phyloP scores from a whole-genome alignment of 2,113 vertebrate genomes.

The Hepsetus odoe region DNA sequence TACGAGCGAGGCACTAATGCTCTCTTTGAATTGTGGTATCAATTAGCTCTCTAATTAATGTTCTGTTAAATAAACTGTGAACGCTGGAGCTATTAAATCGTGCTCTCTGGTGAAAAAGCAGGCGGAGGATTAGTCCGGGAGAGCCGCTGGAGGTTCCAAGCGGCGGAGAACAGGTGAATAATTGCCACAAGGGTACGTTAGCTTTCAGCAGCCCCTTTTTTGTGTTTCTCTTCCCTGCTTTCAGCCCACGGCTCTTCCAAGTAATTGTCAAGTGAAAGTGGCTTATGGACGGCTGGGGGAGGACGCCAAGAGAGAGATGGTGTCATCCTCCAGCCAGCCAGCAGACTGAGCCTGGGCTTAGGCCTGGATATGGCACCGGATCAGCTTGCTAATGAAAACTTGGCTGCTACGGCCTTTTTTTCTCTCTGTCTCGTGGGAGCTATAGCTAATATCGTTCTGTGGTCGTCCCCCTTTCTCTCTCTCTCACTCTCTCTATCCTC shows the following conservation, averaged over 20 bases:
- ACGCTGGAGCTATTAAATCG: not conserved
- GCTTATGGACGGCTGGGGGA: not conserved
- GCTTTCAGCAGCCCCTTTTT: not conserved
- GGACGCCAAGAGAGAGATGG: not conserved
- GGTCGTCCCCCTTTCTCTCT: constrained; percentile 41
- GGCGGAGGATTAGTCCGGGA: not conserved
- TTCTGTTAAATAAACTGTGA: not conserved
- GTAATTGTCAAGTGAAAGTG: not conserved
- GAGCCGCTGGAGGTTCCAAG: not conserved
- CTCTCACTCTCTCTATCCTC: not conserved
- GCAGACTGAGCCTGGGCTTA: constrained; percentile 47
- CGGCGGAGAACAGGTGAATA: not conserved
- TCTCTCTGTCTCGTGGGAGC: constrained; percentile 8
- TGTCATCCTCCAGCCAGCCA: not conserved
- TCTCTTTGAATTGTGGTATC: not conserved
- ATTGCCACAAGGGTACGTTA: not conserved
- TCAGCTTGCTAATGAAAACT: constrained; percentile 54
- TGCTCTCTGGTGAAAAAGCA: not conserved
- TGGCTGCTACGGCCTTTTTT: constrained; percentile 27
- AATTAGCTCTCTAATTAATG: not conserved
- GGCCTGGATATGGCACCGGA: constrained; percentile 23
- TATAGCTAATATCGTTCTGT: not conserved
- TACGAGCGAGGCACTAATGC: not conserved
- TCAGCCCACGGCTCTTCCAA: not conserved
- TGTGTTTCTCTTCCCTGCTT: not conserved